Conservation (phyloP, 23 tunicate genomes). For the Styela clava region DNA sequence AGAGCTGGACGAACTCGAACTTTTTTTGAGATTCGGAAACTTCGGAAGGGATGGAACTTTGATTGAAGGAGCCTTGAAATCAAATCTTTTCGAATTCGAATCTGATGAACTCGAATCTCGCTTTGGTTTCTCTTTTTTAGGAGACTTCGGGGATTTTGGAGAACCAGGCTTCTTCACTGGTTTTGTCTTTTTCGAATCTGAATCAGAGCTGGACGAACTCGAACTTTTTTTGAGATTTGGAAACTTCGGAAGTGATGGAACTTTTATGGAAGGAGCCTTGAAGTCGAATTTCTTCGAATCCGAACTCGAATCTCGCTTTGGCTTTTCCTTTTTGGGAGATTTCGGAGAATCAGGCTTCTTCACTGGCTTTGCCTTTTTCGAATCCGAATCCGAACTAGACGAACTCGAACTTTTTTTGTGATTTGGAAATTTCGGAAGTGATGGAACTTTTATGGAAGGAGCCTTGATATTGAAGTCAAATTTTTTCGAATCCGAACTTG, state of each 20-base stretch:
- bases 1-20: slow-evolving; percentile 15
- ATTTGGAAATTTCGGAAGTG: not conserved
- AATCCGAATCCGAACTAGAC: slow-evolving; percentile 15
- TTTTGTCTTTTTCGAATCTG: slow-evolving; percentile 22
- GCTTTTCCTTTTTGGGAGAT: slow-evolving; percentile 18
- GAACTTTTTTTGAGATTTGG: not conserved
- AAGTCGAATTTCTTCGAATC: not conserved
- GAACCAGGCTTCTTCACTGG: slow-evolving; percentile 6
- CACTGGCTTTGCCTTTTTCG: slow-evolving; percentile 2
- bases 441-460: not conserved
- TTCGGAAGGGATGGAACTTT: slow-evolving; percentile 2
- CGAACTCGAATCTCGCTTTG: not conserved
- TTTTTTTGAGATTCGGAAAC: not conserved
- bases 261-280: not conserved
- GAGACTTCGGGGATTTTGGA: not conserved
- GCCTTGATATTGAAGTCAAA: not conserved
- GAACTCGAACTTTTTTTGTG: slow-evolving; percentile 7
- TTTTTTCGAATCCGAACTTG: slow-evolving; percentile 2
- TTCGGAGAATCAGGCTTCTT: not conserved
- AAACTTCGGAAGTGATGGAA: slow-evolving; percentile 1
- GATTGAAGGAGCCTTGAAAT: not conserved
- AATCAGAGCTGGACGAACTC: slow-evolving; percentile 17
- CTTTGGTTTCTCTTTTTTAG: not conserved
- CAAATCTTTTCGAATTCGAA: not conserved
- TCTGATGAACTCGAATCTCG: not conserved